Base-by-base conservation (phyloP, 2,888 invertebrate species). In the Odontocolon sp. region DNA sequence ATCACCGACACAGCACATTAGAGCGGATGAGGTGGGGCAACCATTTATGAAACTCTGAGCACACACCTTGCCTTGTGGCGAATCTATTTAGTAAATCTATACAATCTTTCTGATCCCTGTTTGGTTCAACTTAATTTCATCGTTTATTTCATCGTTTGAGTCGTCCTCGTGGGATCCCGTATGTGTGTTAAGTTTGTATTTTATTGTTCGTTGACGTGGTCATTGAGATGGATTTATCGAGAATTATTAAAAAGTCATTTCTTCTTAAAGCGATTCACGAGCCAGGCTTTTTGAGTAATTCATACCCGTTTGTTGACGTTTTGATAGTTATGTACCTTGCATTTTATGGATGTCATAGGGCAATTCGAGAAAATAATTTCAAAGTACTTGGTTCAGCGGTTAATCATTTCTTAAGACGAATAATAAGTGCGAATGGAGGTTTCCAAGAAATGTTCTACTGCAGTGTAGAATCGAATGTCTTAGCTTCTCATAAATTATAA, bases 11-110 rank as follows among this genome's bases (percentile, higher is more conserved):
- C 70, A 57, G 64, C 66, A 81, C 85, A 86, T 84, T 85, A 84
- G 84, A 88, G 87, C 89, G 89, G 89, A 86, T 85, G 85, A 89
- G 88, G 89, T 85, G 86, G 86, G 89, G 89, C 89, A 77, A 70
- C 82, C 86, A 84, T 88, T 89, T 89, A 89, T 88, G 87, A 89
- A 89, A 85, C 87, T 88, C 87, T 87, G 85, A 80, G 36, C 68
- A 61, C 76, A 68, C 74, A 57, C 47, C 16, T 64, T 70, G 71
- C 74, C 64, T 79, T 52, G 56, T 50, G 47, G 64, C 70, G 66
- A 77, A 78, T 78, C 74, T 72, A 79, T 80, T 80, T 78, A 77
- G 52, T 72, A 69, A 78, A 78, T 73, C 71, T 69, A 69, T 72
- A 76, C 69, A 57, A 73, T 72, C 45, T 68, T 18, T 6, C 63